These are phyloP conservation scores for Cololabis saira DNA, from an alignment of 2,113 vertebrate genomes.

Conservation along the genomic window DNA sequence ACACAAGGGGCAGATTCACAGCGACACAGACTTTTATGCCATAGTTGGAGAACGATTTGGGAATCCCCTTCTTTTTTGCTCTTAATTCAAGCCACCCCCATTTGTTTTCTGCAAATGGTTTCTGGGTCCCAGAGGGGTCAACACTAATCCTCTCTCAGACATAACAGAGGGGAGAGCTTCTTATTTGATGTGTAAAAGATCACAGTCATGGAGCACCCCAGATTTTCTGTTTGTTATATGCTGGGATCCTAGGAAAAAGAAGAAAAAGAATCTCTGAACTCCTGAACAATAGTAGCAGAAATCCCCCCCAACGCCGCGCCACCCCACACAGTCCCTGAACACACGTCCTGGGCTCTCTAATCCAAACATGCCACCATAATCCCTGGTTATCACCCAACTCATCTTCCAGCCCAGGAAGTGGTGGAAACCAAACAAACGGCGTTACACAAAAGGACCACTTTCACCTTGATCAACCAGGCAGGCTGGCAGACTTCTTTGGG, in stretches of 20 bases:
- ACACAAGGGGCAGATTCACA: not conserved
- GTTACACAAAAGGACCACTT: slow-evolving; percentile 77
- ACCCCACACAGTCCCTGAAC: slow-evolving; percentile 42
- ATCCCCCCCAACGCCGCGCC: slow-evolving; percentile 8
- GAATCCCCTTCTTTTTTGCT: slow-evolving; percentile 48
- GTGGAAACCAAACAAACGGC: slow-evolving; percentile 72
- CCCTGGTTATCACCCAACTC: slow-evolving; percentile 67
- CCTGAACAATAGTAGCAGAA: slow-evolving; percentile 54
- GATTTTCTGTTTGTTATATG: slow-evolving; percentile 49
- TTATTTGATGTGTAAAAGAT: slow-evolving; percentile 71
- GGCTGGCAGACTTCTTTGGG: slow-evolving; percentile 44
- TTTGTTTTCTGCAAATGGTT: slow-evolving; percentile 46
- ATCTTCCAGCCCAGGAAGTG: slow-evolving; percentile 73
- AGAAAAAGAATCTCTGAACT: slow-evolving; percentile 54
- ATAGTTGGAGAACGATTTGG: slow-evolving; percentile 23
- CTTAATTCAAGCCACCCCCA: slow-evolving; percentile 36
- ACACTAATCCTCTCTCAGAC: slow-evolving; percentile 55
- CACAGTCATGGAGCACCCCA: slow-evolving; percentile 49
- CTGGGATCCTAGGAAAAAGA: slow-evolving; percentile 31
- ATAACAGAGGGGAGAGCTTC: slow-evolving; percentile 60
- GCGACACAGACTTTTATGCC: slow-evolving; percentile 11
- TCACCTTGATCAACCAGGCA: slow-evolving; percentile 79
- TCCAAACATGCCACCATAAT: slow-evolving; percentile 78
- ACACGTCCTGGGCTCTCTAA: slow-evolving; percentile 55
- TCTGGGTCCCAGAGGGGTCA: slow-evolving; percentile 52